Evolutionary conservation across 1,140 invertebrate species (phyloP).

Genomic region (Thaumatotibia leucotreta): DNA sequence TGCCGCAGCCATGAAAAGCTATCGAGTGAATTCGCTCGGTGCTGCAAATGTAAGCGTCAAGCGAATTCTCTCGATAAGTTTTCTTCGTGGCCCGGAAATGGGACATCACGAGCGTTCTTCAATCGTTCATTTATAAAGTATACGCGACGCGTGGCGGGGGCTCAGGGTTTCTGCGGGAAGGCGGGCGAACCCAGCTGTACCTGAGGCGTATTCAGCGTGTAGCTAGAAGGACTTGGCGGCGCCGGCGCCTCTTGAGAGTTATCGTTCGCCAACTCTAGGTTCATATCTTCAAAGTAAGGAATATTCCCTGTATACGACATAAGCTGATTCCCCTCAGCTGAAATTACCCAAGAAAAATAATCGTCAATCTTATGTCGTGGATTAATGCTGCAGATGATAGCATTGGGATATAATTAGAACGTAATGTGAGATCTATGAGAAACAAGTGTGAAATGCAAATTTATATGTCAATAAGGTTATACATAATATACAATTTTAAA

Average conservation of each 20-base stretch:
- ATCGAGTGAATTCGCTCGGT: background rate
- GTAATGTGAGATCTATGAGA: background rate
- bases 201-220: constrained; percentile 66
- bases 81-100: background rate
- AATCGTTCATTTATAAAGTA: background rate
- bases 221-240: constrained; percentile 42
- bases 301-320: constrained; percentile 74
- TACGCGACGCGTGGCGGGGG: constrained; percentile 15
- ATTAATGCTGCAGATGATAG: background rate
- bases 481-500: background rate
- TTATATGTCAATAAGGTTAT: background rate
- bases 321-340: constrained; percentile 74
- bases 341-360: constrained; percentile 60
- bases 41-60: background rate
- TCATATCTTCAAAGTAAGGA: constrained; percentile 73
- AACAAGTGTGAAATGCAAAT: background rate
- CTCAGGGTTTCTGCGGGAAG: constrained; percentile 41
- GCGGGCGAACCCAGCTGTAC: constrained; percentile 47
- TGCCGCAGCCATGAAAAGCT: background rate
- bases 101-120: background rate
- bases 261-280: constrained; percentile 57
- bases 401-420: background rate
- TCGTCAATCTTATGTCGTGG: background rate
- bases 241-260: constrained; percentile 41
- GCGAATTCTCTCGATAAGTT: background rate